phyloP scores from a whole-genome alignment of 2,113 vertebrate genomes.

The Herpetotheres cachinnans region DNA sequence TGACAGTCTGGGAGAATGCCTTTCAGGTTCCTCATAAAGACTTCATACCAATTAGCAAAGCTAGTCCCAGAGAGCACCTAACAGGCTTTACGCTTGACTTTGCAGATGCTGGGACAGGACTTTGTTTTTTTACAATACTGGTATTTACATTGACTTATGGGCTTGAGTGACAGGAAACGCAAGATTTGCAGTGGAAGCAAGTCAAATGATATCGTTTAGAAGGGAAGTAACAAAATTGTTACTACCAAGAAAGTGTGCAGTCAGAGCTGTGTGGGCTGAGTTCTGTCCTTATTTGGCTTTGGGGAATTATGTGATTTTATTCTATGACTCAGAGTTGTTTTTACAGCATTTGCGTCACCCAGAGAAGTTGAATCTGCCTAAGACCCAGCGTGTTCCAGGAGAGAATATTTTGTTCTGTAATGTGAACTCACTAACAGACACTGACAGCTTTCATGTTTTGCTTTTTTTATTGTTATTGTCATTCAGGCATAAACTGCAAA shows the following conservation, averaged over 20 bases:
- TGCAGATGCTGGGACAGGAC: neutral
- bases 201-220: neutral
- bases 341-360: conserved; percentile 57
- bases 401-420: conserved; percentile 46
- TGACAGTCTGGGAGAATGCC: neutral
- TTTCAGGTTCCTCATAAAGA: neutral
- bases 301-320: conserved; percentile 39
- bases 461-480: neutral
- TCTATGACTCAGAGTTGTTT: conserved; percentile 61
- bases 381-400: conserved; percentile 13
- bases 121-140: neutral
- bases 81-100: neutral
- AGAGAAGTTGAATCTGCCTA: conserved; percentile 46
- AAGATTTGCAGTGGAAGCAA: neutral
- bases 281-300: conserved; percentile 58
- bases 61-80: neutral
- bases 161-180: neutral
- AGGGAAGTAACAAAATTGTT: neutral
- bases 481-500: neutral
- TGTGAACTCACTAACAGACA: neutral
- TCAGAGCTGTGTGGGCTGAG: neutral
- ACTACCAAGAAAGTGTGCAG: conserved; percentile 6
- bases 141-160: neutral
- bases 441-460: neutral
- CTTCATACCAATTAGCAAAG: neutral